Percentiles rank a stretch among this genome's conserved stretches.
Evolutionary conservation across 2,888 invertebrate genomes (phyloP).

Genomic region (Philonicus albiceps): DNA sequence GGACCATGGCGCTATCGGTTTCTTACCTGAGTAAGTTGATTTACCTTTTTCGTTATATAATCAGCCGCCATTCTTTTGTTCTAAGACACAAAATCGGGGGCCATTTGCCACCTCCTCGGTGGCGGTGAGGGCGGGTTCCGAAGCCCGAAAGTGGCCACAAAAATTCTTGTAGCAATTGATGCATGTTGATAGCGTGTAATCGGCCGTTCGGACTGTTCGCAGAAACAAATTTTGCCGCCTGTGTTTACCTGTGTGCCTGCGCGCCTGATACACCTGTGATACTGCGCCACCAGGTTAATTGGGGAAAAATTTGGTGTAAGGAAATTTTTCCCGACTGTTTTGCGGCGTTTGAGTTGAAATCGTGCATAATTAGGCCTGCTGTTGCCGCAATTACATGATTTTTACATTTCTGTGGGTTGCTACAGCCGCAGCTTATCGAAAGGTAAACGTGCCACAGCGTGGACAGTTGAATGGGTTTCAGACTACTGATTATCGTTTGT

Average conservation of each 20-base stretch:
- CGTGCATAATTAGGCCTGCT: slow-evolving; percentile 7
- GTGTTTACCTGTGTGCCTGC: slow-evolving; percentile 9
- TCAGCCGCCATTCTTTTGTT: slow-evolving; percentile 19
- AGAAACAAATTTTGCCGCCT: slow-evolving; percentile 25
- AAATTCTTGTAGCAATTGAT: slow-evolving; percentile 34
- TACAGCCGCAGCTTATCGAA: background rate
- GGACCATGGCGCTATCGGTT: slow-evolving; percentile 47
- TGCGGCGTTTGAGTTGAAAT: slow-evolving; percentile 1
- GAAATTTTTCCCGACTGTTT: background rate
- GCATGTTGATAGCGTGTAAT: slow-evolving; percentile 24
- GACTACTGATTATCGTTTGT: background rate
- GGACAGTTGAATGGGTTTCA: background rate
- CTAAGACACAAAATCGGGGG: background rate
- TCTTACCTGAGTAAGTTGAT: slow-evolving; percentile 38
- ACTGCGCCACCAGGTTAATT: background rate
- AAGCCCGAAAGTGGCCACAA: background rate
- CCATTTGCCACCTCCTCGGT: background rate
- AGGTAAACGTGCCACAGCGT: background rate
- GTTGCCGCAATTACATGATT: background rate
- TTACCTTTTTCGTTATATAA: slow-evolving; percentile 39
- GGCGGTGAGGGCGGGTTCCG: background rate
- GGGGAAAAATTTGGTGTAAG: slow-evolving; percentile 15
- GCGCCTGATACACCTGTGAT: slow-evolving; percentile 27
- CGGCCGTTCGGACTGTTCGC: slow-evolving; percentile 13
- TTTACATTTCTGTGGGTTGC: background rate